A percentile compares a stretch with the other conserved stretches of the same genome.
Evolutionary conservation across 2,888 invertebrate species (phyloP).

Genomic region (Lepidochrysops patricia): DNA sequence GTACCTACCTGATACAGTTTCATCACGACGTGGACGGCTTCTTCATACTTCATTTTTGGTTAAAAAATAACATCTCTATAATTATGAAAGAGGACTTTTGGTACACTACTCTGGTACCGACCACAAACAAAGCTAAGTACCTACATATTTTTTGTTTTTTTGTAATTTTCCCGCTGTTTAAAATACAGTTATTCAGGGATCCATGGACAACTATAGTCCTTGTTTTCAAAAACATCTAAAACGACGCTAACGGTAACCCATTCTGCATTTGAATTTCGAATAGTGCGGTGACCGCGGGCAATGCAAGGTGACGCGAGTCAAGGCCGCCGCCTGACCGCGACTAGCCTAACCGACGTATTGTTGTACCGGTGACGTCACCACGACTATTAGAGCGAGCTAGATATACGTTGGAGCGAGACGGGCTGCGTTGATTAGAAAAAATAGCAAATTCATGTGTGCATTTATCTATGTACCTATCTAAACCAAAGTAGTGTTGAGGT

Average conservation of each 20-base stretch:
- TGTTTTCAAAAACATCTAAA: not conserved
- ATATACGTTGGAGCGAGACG: not conserved
- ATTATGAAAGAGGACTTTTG: too few relatives aligned
- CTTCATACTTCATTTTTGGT: too few relatives aligned
- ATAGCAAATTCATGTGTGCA: not conserved
- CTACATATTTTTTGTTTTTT: too few relatives aligned
- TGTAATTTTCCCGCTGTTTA: too few relatives aligned
- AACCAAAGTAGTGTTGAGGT: not conserved
- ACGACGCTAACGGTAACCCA: not conserved
- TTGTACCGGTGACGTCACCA: not conserved
- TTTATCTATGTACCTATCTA: not conserved
- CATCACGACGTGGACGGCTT: too few relatives aligned
- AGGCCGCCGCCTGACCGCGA: conserved; percentile 9
- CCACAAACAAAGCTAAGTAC: too few relatives aligned
- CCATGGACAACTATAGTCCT: too few relatives aligned
- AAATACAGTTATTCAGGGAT: too few relatives aligned
- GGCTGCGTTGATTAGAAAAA: not conserved
- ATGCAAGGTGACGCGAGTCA: conserved; percentile 15
- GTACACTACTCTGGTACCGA: too few relatives aligned
- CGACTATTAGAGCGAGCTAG: not conserved
- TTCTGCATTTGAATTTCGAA: conserved; percentile 8
- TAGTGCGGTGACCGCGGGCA: conserved; percentile 10
- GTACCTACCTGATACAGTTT: too few relatives aligned
- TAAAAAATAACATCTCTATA: too few relatives aligned
- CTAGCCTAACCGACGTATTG: not conserved